Evolutionary conservation across 2,113 vertebrate genomes (phyloP).

Genomic region (Myxocyprinus asiaticus): DNA sequence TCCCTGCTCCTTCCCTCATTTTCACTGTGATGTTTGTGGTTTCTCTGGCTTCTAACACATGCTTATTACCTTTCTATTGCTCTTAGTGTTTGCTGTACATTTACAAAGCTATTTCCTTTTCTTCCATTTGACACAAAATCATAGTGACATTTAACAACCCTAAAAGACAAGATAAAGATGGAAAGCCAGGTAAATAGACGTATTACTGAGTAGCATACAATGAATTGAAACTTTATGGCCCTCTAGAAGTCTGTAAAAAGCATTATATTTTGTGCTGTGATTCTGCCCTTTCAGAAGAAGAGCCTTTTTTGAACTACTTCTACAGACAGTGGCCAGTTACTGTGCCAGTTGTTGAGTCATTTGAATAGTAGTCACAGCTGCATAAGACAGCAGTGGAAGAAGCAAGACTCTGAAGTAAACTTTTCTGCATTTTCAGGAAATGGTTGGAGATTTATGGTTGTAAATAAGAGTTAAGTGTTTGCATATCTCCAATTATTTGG

Average conservation of each 20-base stretch:
- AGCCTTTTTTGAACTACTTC: neutral
- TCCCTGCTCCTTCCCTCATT: neutral
- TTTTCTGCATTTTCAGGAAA: neutral
- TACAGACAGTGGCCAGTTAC: neutral
- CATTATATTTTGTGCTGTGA: neutral
- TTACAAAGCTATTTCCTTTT: neutral
- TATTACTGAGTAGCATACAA: neutral
- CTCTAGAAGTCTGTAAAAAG: neutral
- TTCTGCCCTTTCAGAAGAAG: neutral
- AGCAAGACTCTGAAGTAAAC: neutral
- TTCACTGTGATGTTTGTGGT: neutral
- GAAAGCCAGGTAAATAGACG: neutral
- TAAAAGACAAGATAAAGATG: neutral
- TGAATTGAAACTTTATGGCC: neutral
- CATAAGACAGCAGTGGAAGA: slow-evolving; percentile 26
- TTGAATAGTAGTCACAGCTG: slow-evolving; percentile 31
- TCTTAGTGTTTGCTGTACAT: slow-evolving; percentile 10
- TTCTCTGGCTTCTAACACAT: slow-evolving; percentile 27
- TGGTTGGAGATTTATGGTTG: neutral
- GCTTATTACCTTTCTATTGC: slow-evolving; percentile 31
- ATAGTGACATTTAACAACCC: neutral
- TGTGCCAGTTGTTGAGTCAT: slow-evolving; percentile 18
- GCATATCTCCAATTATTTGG: neutral
- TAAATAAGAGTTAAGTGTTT: neutral
- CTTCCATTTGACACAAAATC: neutral